These are phyloP conservation scores for Pardalotus punctatus DNA, from an alignment of 2,113 vertebrate species.

Conservation along the genomic window DNA sequence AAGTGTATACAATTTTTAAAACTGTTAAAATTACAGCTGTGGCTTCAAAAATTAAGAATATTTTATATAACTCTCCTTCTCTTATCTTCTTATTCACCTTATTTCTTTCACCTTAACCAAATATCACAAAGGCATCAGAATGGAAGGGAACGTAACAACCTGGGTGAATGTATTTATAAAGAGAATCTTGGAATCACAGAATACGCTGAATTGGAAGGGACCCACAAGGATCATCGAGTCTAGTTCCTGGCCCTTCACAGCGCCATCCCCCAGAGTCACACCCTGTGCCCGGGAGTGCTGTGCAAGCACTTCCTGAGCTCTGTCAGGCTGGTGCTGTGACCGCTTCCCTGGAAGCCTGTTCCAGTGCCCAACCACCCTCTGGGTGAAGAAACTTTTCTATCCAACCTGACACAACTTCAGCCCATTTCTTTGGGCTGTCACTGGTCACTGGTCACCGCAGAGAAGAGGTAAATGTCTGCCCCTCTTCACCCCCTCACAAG, in stretches of 20 bases:
- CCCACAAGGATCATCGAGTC: neutral
- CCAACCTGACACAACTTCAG: neutral
- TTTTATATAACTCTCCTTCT: neutral
- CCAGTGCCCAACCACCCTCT: rapidly evolving
- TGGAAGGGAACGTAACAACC: neutral
- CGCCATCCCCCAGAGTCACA: too few species aligned
- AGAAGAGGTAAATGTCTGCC: neutral
- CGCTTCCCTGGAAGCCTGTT: neutral
- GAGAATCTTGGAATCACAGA: neutral
- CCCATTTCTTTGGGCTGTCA: neutral
- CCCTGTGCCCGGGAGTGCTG: too few species aligned
- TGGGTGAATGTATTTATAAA: neutral
- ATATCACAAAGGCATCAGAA: neutral
- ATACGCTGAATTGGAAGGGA: neutral
- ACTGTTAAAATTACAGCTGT: neutral
- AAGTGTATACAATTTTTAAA: neutral
- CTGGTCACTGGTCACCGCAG: neutral
- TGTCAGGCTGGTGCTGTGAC: neutral
- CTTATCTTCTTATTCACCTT: neutral
- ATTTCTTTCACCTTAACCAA: neutral
- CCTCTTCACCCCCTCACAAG: too few species aligned
- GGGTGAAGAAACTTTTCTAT: neutral
- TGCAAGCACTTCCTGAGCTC: neutral
- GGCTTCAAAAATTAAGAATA: neutral
- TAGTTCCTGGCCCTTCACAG: neutral